Evolutionary conservation across 1,140 invertebrate genomes (phyloP).

Genomic region (Caenorhabditis remanei): DNA sequence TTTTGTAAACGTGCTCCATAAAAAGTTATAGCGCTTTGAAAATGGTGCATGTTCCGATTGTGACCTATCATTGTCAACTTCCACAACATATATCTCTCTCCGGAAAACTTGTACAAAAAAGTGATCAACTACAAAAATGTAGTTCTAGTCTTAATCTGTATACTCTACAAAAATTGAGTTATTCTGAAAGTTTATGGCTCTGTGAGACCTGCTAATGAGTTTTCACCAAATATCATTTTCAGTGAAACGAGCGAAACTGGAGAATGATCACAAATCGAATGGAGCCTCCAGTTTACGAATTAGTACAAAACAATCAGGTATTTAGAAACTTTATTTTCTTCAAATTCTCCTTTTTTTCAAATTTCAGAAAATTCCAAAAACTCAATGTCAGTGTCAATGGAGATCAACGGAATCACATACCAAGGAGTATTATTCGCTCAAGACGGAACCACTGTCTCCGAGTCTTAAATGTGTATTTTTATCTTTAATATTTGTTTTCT

Average conservation of each 20-base stretch:
- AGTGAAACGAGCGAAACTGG: slow-evolving; percentile 57
- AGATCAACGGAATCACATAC: slow-evolving; percentile 87
- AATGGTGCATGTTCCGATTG: too few relatives aligned
- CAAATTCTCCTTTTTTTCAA: background rate
- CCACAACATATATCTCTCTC: too few relatives aligned
- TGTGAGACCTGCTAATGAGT: too few relatives aligned
- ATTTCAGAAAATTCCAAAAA: slow-evolving; percentile 82
- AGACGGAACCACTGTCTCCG: background rate
- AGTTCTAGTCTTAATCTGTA: too few relatives aligned
- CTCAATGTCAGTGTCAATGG: slow-evolving; percentile 93
- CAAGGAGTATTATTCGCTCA: slow-evolving; percentile 71
- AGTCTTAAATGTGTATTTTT: background rate
- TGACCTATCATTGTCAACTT: too few relatives aligned
- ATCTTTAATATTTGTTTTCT: background rate
- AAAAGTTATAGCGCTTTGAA: too few relatives aligned
- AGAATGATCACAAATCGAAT: slow-evolving; percentile 26
- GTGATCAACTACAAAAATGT: too few relatives aligned
- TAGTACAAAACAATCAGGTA: slow-evolving; percentile 16
- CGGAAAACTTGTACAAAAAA: too few relatives aligned
- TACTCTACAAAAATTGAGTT: too few relatives aligned
- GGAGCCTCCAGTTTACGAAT: slow-evolving; percentile 6
- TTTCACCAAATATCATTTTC: background rate
- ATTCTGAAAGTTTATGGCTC: too few relatives aligned
- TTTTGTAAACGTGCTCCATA: too few relatives aligned
- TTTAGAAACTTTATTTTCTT: background rate